Percentiles rank a stretch among this genome's conserved stretches.
Evolutionary conservation across 2,113 vertebrate genomes (phyloP).

Genomic region (Nothoprocta pentlandii): DNA sequence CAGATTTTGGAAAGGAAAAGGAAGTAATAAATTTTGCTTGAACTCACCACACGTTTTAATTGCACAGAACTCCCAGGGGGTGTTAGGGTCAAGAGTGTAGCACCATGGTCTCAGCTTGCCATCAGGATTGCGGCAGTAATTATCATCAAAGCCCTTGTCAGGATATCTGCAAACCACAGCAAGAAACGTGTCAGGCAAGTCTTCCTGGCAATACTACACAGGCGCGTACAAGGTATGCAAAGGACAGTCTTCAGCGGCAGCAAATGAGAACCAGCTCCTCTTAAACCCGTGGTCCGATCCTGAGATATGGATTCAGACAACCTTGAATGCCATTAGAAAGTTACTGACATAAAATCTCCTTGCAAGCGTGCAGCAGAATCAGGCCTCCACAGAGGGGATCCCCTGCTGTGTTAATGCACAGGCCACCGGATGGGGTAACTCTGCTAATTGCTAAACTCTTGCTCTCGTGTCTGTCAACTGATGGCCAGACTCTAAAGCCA

Average conservation of each 20-base stretch:
- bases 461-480: constrained; percentile 29
- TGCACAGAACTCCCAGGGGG: constrained; percentile 95
- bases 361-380: background rate
- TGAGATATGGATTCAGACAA: background rate
- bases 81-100: constrained; percentile 94
- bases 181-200: constrained; percentile 73
- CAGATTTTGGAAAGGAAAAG: constrained; percentile 75
- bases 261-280: background rate
- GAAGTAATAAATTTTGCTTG: constrained; percentile 83
- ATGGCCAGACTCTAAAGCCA: constrained; percentile 37
- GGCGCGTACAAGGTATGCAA: background rate
- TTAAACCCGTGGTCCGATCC: constrained; percentile 8
- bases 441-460: constrained; percentile 49
- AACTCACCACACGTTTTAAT: constrained; percentile 96
- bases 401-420: constrained; percentile 52
- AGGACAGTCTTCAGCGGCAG: background rate
- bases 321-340: background rate
- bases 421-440: constrained; percentile 27
- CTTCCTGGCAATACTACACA: constrained; percentile 59
- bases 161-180: constrained; percentile 88
- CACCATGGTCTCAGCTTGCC: constrained; percentile 95
- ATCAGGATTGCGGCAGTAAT: constrained; percentile 99
- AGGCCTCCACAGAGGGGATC: background rate
- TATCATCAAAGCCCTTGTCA: constrained; percentile 96
- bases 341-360: background rate